phyloP scores from a whole-genome alignment of 2,888 invertebrate genomes.

The Chrysina gloriosa region DNA sequence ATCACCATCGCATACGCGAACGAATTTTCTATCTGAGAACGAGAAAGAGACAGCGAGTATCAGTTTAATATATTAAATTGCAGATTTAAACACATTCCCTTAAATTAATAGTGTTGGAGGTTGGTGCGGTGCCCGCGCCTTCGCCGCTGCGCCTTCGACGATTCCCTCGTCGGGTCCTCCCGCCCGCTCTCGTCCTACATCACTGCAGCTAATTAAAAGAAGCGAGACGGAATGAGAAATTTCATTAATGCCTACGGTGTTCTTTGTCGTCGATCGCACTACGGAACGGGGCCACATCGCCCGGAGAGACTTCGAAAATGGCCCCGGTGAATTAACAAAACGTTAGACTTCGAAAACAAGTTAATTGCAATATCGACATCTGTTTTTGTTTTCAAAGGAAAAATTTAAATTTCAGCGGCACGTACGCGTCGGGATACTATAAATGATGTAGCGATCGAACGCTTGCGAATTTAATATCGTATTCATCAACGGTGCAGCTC shows the following conservation, averaged over 20 bases:
- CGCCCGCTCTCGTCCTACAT: slow-evolving; percentile 40
- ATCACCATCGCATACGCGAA: not conserved
- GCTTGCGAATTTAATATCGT: slow-evolving; percentile 4
- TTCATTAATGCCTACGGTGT: slow-evolving; percentile 53
- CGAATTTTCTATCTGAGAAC: not conserved
- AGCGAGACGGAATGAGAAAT: slow-evolving; percentile 55
- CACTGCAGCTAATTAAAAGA: slow-evolving; percentile 51
- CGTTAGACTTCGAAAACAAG: slow-evolving; percentile 37
- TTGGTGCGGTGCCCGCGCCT: slow-evolving; percentile 42
- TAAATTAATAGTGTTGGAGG: slow-evolving; percentile 43
- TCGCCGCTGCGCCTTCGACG: slow-evolving; percentile 45
- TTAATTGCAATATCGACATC: slow-evolving; percentile 38
- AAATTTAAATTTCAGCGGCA: slow-evolving; percentile 26
- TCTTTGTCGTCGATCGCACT: slow-evolving; percentile 45
- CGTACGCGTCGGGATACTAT: slow-evolving; percentile 1
- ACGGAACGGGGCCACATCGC: no score
- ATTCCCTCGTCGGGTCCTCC: slow-evolving; percentile 44
- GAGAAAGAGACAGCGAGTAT: not conserved
- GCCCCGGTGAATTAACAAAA: slow-evolving; percentile 35
- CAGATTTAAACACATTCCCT: slow-evolving; percentile 42
- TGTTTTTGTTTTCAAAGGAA: slow-evolving; percentile 36
- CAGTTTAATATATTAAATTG: slow-evolving; percentile 39
- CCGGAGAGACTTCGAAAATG: slow-evolving; percentile 11
- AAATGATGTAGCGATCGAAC: not conserved
- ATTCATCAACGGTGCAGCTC: not conserved